Evolutionary conservation across 2,888 invertebrate genomes (phyloP).

Genomic region (Oxytorus armatus): DNA sequence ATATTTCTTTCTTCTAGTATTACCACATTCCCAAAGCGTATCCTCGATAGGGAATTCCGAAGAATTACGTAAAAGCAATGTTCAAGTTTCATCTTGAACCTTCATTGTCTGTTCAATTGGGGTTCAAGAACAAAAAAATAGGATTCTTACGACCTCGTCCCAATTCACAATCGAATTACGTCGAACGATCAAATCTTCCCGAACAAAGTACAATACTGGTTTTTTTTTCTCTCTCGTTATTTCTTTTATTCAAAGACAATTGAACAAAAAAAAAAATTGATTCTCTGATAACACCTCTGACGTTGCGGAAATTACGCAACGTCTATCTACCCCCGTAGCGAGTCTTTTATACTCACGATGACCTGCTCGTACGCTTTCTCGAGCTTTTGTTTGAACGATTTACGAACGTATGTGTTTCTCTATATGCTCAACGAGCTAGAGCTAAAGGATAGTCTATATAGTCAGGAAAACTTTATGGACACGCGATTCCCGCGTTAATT

Average conservation of each 20-base stretch:
- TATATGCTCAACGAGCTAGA: constrained; percentile 7
- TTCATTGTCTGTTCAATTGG: too few species aligned
- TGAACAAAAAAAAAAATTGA: constrained; percentile 7
- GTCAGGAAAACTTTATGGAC: constrained; percentile 68
- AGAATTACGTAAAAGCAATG: too few species aligned
- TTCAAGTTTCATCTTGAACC: too few species aligned
- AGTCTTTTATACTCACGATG: constrained; percentile 23
- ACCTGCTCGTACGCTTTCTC: constrained; percentile 27
- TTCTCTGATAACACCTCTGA: neutral
- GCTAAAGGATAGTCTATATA: constrained; percentile 13
- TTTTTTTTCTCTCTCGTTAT: too few species aligned
- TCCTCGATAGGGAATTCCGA: too few species aligned
- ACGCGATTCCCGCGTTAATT: constrained; percentile 84
- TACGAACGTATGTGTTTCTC: constrained; percentile 36
- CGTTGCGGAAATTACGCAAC: constrained; percentile 41
- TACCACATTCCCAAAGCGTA: too few species aligned
- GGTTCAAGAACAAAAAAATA: too few species aligned
- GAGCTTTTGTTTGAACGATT: constrained; percentile 55
- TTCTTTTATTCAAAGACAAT: neutral
- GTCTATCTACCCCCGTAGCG: constrained; percentile 29
- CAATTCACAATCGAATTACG: too few species aligned
- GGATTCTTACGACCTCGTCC: too few species aligned
- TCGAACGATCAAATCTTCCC: too few species aligned
- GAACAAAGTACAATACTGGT: too few species aligned
- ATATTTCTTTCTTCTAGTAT: too few species aligned